Conservation (phyloP, 2,113 vertebrate genomes). For the Cervus canadensis region DNA sequence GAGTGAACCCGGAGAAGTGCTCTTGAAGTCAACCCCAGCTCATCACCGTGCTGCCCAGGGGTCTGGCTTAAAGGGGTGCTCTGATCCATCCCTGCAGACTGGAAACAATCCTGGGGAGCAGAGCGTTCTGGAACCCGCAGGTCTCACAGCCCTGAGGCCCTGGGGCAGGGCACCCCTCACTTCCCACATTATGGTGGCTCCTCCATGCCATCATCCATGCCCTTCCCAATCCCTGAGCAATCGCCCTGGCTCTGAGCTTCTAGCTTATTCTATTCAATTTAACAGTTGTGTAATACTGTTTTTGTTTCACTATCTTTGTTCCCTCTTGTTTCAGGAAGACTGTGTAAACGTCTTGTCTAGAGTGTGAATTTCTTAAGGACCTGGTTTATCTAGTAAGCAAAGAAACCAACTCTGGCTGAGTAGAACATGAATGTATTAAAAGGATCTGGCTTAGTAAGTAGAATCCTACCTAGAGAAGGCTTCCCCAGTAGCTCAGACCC, state of each 20-base stretch:
- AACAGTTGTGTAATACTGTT: background rate
- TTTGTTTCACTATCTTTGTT: background rate
- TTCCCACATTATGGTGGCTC: background rate
- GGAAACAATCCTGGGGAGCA: background rate
- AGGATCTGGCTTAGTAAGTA: background rate
- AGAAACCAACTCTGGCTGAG: background rate
- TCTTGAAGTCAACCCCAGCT: background rate
- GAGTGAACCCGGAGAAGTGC: background rate
- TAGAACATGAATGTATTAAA: background rate
- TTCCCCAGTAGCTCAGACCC: background rate
- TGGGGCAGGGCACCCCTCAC: background rate
- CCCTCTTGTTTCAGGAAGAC: background rate
- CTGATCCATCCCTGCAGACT: background rate
- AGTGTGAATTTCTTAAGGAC: background rate
- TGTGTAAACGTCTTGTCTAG: background rate
- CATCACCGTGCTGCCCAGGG: background rate
- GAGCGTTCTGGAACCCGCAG: no score
- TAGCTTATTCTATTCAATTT: background rate
- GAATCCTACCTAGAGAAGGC: background rate
- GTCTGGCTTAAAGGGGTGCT: background rate
- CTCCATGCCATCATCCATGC: background rate
- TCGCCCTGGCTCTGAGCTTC: background rate
- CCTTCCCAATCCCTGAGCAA: background rate
- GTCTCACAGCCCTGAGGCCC: background rate
- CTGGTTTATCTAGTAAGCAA: background rate